These are phyloP conservation scores for Flexamia atlantica DNA, from an alignment of 2,888 invertebrate genomes.

Conservation along the genomic window DNA sequence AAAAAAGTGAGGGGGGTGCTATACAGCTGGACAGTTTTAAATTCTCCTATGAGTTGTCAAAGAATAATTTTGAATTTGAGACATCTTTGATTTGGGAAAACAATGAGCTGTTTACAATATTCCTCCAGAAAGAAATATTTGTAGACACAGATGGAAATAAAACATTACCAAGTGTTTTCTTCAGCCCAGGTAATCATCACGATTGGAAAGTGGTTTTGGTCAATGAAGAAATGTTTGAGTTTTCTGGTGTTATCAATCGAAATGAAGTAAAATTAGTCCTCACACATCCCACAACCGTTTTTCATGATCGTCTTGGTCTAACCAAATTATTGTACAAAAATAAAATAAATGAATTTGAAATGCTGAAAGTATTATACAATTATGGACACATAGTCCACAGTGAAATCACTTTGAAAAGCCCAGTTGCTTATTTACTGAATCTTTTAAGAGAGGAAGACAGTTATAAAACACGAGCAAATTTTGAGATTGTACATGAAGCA, in stretches of 20 bases:
- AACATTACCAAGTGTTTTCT: background rate
- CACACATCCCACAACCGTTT: background rate
- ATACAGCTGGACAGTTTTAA: background rate
- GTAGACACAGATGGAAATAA: background rate
- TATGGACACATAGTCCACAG: background rate
- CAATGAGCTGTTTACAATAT: background rate
- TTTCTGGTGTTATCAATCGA: background rate
- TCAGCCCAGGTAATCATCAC: background rate
- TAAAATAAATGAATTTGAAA: constrained; percentile 9
- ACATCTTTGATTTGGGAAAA: constrained; percentile 34
- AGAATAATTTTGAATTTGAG: constrained; percentile 9
- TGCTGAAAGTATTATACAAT: background rate
- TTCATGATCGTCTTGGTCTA: background rate
- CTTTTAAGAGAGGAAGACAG: background rate
- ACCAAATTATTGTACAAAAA: background rate
- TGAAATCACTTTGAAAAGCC: background rate
- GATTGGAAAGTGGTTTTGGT: background rate
- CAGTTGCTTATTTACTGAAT: background rate
- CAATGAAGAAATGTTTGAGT: background rate
- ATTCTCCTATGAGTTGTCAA: constrained; percentile 6
- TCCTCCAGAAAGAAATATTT: background rate
- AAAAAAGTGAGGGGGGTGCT: background rate
- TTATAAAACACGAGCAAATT: background rate
- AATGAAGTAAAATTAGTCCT: background rate
- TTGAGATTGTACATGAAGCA: background rate